Conservation (phyloP, 2,888 invertebrate genomes). For the Phorcus lineatus region DNA sequence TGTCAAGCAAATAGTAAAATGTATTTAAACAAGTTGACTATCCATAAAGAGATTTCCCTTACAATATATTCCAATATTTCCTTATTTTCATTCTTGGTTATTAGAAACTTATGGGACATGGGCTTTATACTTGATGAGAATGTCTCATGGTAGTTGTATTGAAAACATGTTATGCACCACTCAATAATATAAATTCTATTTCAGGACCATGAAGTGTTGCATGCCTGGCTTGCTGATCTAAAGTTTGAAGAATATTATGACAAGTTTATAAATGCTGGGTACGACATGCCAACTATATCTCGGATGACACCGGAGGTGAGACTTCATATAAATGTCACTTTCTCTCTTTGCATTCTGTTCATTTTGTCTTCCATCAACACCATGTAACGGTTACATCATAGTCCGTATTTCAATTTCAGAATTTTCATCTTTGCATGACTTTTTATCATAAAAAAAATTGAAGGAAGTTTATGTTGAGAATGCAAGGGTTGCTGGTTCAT, state of each 20-base stretch:
- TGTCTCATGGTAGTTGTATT: no score
- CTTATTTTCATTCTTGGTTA: no score
- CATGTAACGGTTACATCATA: background rate
- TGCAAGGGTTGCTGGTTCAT: no score
- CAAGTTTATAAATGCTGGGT: slow-evolving; percentile 94
- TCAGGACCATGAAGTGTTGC: slow-evolving; percentile 91
- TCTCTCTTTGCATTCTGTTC: background rate
- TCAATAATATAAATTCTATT: background rate
- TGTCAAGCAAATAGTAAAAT: no score
- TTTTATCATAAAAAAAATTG: no score
- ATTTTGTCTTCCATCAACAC: background rate
- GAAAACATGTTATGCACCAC: no score
- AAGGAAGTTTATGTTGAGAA: no score
- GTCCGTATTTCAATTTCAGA: background rate
- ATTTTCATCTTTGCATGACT: background rate
- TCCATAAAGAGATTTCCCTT: no score
- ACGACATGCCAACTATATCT: slow-evolving; percentile 98
- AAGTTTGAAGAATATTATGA: slow-evolving; percentile 96
- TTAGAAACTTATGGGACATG: no score
- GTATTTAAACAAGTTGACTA: no score
- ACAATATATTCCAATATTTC: no score
- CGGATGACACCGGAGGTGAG: slow-evolving; percentile 96
- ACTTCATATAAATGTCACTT: background rate
- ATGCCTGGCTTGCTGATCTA: slow-evolving; percentile 93
- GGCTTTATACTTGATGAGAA: no score